Percentiles rank a stretch among this genome's conserved stretches.
Conservation (phyloP, 2,797 vertebrate genomes). For the Enteromius mattozi region DNA sequence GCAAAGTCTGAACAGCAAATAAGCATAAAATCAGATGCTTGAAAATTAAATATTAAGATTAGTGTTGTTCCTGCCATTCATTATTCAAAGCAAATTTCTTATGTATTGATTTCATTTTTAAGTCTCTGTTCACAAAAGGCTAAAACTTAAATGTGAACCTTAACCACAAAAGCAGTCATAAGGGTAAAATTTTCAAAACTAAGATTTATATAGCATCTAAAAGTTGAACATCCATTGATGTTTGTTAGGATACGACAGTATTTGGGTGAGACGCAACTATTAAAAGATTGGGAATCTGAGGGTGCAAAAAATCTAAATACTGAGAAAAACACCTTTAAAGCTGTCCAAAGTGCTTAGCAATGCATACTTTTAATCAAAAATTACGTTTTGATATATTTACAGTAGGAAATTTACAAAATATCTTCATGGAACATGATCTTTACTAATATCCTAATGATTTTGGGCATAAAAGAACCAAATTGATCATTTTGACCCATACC, state of each 20-base stretch:
- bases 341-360: too few species aligned
- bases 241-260: neutral
- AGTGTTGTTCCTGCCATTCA: neutral
- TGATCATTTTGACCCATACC: too few species aligned
- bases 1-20: neutral
- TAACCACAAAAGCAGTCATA: neutral
- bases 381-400: neutral
- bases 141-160: neutral
- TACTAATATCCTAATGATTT: neutral
- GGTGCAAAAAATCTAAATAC: too few species aligned
- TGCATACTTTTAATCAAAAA: neutral
- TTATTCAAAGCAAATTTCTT: neutral
- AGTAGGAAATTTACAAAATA: neutral
- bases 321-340: too few species aligned
- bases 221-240: neutral
- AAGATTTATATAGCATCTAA: neutral
- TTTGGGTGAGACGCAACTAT: too few species aligned
- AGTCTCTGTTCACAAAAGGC: neutral
- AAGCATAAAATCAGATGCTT: neutral
- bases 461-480: neutral
- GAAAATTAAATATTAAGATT: neutral
- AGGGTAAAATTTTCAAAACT: neutral
- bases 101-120: neutral
- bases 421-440: neutral
- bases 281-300: too few species aligned